phyloP scores from a whole-genome alignment of 2,113 vertebrate species.

The Cinclus mexicanus region DNA sequence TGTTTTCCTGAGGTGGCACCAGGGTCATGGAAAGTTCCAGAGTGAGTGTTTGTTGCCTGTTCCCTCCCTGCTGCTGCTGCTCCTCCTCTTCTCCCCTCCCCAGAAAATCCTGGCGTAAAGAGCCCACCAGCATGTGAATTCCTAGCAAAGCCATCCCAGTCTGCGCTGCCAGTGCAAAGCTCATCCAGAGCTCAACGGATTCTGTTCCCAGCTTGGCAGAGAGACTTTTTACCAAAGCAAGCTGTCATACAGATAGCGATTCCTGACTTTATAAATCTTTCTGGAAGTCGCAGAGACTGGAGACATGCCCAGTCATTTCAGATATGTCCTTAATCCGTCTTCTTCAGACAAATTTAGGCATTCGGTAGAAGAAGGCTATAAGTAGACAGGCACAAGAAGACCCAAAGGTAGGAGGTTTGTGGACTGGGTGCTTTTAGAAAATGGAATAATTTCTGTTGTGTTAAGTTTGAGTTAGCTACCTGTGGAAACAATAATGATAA shows the following conservation, averaged over 20 bases:
- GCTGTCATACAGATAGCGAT: background rate
- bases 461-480: background rate
- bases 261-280: background rate
- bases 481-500: background rate
- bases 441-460: background rate
- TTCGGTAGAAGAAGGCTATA: slow-evolving; percentile 51
- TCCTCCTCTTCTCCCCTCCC: background rate
- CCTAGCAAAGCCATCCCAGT: background rate
- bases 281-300: background rate
- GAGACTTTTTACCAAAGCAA: background rate
- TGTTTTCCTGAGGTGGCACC: background rate
- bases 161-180: background rate
- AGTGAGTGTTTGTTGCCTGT: background rate
- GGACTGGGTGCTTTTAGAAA: background rate
- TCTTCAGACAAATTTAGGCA: slow-evolving; percentile 34
- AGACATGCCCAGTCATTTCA: slow-evolving; percentile 37
- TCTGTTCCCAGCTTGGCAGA: background rate
- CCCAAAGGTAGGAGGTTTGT: slow-evolving; percentile 21
- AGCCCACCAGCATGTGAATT: background rate
- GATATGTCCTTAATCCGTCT: background rate
- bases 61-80: background rate
- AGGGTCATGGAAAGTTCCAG: slow-evolving; percentile 49
- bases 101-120: fast-evolving
- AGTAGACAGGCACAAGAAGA: slow-evolving; percentile 28
- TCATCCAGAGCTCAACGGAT: background rate